These are phyloP conservation scores for Alcedo quadribrachys DNA, from an alignment of 2,797 vertebrate species.

Conservation along the genomic window DNA sequence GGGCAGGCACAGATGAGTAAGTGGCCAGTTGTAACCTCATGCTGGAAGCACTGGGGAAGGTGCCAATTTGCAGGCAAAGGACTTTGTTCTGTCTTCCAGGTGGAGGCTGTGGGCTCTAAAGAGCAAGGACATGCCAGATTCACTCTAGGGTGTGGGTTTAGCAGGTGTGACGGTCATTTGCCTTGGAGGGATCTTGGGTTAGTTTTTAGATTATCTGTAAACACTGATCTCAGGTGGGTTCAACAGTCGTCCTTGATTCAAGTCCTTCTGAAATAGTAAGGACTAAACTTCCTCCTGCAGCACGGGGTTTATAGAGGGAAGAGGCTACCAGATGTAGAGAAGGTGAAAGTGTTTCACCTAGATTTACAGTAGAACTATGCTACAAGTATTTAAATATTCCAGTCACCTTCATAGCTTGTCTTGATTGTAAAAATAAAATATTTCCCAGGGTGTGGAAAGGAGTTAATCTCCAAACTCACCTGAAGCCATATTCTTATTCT, in stretches of 20 bases:
- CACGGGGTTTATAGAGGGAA: background rate
- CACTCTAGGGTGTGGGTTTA: background rate
- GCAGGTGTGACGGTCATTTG: background rate
- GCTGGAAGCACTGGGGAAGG: background rate
- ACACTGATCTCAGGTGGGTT: background rate
- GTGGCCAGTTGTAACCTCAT: constrained; percentile 3
- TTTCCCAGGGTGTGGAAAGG: background rate
- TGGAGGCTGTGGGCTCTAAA: background rate
- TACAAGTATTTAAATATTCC: background rate
- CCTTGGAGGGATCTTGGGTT: background rate
- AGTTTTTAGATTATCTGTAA: background rate
- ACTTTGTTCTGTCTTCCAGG: background rate
- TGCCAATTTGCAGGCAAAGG: background rate
- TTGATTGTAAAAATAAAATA: background rate
- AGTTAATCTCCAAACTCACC: background rate
- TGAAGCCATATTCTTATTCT: background rate
- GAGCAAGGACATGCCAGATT: background rate
- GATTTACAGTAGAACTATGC: background rate
- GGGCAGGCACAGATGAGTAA: background rate
- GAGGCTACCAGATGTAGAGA: background rate
- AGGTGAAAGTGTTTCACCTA: background rate
- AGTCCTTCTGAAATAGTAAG: background rate
- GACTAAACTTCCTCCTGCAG: background rate
- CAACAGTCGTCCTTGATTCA: background rate
- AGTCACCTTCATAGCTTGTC: background rate